Conservation (phyloP, 2,888 invertebrate genomes). For the Cactoblastis cactorum region DNA sequence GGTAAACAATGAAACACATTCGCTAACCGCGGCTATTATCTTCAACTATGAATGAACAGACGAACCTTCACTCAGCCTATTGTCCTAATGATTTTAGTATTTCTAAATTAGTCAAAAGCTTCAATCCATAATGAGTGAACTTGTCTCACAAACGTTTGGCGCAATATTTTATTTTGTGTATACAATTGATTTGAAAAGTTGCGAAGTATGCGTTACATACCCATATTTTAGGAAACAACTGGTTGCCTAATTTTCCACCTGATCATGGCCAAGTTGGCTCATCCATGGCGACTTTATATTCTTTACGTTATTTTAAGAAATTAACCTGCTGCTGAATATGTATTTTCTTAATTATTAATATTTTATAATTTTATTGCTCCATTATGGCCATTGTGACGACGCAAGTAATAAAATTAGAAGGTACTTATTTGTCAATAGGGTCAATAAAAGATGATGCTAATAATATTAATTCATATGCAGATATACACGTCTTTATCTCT, state of each 20-base stretch:
- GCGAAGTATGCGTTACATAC: background rate
- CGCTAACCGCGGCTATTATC: background rate
- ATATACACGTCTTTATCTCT: no score
- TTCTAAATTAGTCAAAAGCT: constrained; percentile 13
- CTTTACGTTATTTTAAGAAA: constrained; percentile 8
- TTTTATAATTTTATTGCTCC: background rate
- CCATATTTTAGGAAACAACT: constrained; percentile 5
- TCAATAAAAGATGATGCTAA: no score
- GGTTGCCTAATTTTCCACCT: constrained; percentile 2
- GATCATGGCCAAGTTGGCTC: constrained; percentile 3
- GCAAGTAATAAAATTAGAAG: background rate
- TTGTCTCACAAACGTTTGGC: background rate
- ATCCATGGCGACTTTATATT: background rate
- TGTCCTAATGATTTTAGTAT: background rate
- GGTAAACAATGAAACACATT: no score
- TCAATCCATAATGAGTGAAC: constrained; percentile 10
- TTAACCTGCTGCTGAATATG: background rate
- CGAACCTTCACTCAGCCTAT: background rate
- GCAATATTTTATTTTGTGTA: constrained; percentile 8
- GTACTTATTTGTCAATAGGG: background rate
- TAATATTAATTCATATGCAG: no score
- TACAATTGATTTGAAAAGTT: constrained; percentile 7
- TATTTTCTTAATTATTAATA: no score
- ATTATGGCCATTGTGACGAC: background rate
- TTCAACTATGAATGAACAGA: background rate